Evolutionary conservation across 1,140 invertebrate species (phyloP).

Genomic region (Drosophila subpulchrella): DNA sequence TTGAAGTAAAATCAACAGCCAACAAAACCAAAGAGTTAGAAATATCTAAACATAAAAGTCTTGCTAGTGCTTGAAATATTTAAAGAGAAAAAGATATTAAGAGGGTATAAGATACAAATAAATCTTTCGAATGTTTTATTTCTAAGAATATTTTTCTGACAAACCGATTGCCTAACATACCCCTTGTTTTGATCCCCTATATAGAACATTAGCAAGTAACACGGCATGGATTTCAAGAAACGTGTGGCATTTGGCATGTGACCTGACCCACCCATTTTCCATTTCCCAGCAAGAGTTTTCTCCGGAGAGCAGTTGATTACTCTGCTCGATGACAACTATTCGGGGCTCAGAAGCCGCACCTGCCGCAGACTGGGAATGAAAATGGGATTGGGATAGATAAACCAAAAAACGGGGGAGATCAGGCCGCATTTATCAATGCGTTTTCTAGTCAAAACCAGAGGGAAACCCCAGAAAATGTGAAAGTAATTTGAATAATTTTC

Average conservation of each 20-base stretch:
- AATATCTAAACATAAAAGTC: too few species aligned
- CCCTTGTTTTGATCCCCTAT: not conserved
- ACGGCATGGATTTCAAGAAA: conserved; percentile 70
- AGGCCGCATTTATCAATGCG: conserved; percentile 21
- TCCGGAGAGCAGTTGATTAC: conserved; percentile 55
- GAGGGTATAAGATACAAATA: too few species aligned
- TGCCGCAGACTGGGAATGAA: conserved; percentile 10
- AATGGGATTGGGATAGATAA: not conserved
- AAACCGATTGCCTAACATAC: conserved; percentile 2
- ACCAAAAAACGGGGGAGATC: conserved; percentile 8
- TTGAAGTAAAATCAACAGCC: too few species aligned
- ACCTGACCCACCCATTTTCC: conserved; percentile 38
- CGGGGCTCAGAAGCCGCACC: conserved; percentile 33
- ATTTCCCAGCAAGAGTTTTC: conserved; percentile 36
- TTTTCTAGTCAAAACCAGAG: conserved; percentile 24
- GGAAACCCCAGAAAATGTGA: conserved; percentile 52
- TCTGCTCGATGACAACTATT: conserved; percentile 53
- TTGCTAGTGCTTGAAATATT: too few species aligned
- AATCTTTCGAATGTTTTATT: too few species aligned
- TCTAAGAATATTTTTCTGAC: not conserved
- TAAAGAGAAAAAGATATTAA: too few species aligned
- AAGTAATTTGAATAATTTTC: conserved; percentile 58
- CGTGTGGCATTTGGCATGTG: conserved; percentile 70
- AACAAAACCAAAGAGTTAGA: too few species aligned
- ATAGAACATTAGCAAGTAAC: conserved; percentile 25